Evolutionary conservation across 2,113 vertebrate species (phyloP).

Genomic region (Gnathochromis pfefferi): DNA sequence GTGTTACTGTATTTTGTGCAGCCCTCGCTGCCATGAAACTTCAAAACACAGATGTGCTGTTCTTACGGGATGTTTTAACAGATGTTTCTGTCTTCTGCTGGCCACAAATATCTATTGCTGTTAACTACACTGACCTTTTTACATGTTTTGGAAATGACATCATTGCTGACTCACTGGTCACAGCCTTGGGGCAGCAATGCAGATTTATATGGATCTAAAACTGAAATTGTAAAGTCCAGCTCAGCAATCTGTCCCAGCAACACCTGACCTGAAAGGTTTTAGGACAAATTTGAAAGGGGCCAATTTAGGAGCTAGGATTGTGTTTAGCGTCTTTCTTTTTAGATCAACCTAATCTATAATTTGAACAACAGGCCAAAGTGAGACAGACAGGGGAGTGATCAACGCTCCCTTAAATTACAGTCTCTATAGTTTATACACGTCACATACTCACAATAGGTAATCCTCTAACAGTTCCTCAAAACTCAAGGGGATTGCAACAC

Average conservation of each 20-base stretch:
- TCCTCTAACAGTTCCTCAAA: neutral
- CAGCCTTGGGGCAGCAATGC: neutral
- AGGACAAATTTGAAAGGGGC: neutral
- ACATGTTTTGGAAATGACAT: conserved; percentile 8
- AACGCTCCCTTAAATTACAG: neutral
- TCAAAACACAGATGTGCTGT: neutral
- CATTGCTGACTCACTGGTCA: conserved; percentile 4
- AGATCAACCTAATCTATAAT: neutral
- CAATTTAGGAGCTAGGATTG: neutral
- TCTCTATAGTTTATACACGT: neutral
- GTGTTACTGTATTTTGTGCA: neutral
- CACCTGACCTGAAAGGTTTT: neutral
- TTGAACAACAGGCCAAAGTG: neutral
- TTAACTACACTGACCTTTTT: conserved; percentile 12
- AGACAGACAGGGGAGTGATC: neutral
- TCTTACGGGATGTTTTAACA: neutral
- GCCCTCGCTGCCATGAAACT: neutral
- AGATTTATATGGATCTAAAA: neutral
- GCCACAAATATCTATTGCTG: neutral
- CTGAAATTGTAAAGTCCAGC: neutral
- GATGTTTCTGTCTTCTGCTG: neutral
- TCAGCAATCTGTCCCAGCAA: neutral
- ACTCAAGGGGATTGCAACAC: neutral
- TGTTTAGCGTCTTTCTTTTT: neutral
- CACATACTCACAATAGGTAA: neutral